Base-by-base conservation (phyloP, 2,888 invertebrate species). In the Lamproptera curius region DNA sequence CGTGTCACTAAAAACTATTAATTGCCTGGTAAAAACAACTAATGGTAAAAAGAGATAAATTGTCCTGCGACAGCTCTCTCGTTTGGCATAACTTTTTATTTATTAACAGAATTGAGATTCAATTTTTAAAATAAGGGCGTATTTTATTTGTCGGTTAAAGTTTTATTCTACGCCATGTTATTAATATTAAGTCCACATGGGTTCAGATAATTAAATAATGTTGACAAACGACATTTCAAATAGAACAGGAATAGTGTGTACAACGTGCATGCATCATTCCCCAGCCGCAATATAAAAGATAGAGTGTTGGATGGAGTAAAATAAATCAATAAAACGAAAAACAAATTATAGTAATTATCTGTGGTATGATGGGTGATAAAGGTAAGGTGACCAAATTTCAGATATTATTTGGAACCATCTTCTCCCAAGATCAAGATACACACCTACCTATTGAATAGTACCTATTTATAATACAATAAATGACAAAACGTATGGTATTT, bases 241-340 rank as follows among this genome's bases (percentile, higher is more conserved):
- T 28, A 43, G 37, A 48, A 41, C 35, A 52, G 43, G 48, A 52
- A 31, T n/a, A 31, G 37, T 42, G 46, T 50, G 39, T 48, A 42
- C 42, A 46, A 53, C 51, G 38, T 39, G 60, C 86, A 86, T 86
- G 86, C 86, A 80, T 75, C 87, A 87, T 86, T 87, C 85, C 84
- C 85, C 86, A 87, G 86, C 86, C 85, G 85, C 85, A 76, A 72
- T 82, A 69, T 65, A 72, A 80, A 82, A 63, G 72, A 76, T 77
- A 74, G 77, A 77, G 76, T 85, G 80, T 79, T 76, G 81, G 79
- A 86, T 86, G 86, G 85, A 80, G 71, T 61, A 69, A 83, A 72
- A 72, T 55, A 73, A 79, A 70, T 60, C 55, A 57, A 65, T 64
- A 64, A 63, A 71, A 72, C n/a, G n/a, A n/a, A n/a, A n/a, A n/a